Conservation (phyloP, 2,113 vertebrate genomes). For the human region DNA sequence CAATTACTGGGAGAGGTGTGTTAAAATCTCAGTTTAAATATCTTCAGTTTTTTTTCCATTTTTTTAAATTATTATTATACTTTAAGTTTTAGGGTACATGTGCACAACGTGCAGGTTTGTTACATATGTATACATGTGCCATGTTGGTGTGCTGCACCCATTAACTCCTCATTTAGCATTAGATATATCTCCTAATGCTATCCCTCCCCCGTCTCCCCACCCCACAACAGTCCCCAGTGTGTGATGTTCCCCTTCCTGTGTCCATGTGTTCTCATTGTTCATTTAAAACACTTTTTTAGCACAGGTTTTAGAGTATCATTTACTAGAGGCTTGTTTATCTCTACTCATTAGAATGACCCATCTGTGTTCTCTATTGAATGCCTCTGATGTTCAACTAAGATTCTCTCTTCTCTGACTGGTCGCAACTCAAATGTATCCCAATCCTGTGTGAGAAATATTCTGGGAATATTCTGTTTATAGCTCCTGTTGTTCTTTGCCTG, state of each 20-base stretch:
- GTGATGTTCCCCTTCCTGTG: too few relatives aligned
- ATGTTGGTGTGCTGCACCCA: too few relatives aligned
- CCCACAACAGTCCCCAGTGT: too few relatives aligned
- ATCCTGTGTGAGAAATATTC: background rate
- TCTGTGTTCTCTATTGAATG: background rate
- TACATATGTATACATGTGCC: too few relatives aligned
- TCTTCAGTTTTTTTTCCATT: background rate
- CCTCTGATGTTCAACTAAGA: background rate
- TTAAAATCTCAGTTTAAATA: background rate
- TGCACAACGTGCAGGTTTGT: too few relatives aligned
- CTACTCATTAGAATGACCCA: background rate
- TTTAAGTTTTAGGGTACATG: too few relatives aligned
- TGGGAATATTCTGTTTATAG: background rate
- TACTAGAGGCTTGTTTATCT: background rate
- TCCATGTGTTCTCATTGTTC: too few relatives aligned
- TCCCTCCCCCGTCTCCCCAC: too few relatives aligned
- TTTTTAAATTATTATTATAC: too few relatives aligned
- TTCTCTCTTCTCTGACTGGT: background rate
- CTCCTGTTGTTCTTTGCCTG: background rate
- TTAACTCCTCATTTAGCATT: too few relatives aligned
- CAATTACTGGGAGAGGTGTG: background rate
- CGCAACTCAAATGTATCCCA: background rate
- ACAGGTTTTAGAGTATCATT: background rate
- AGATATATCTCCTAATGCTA: too few relatives aligned
- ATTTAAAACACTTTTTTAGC: background rate